Base-by-base conservation (phyloP, 2,113 vertebrate genomes). In the Mus spicilegus region DNA sequence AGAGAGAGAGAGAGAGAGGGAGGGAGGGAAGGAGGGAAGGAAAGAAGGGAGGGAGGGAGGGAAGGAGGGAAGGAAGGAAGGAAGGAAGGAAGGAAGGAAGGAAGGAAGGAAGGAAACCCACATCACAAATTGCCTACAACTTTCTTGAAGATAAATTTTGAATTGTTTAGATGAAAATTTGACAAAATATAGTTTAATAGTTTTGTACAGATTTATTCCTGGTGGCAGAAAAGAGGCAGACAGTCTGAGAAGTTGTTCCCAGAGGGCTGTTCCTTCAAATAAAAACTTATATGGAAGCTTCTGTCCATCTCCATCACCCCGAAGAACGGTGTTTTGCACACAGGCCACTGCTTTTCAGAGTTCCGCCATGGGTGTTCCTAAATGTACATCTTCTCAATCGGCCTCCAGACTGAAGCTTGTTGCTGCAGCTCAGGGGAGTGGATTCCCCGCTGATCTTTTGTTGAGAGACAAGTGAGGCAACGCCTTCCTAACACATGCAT, bases 121-220 rank as follows among this genome's bases (percentile, higher is more conserved):
- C 39, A 86, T 67, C 8, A 91, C 67, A 89, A 91, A 97, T 75
- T 78, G 46, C 78, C 69, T 58, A 24, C 51, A 84, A 22, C 56
- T 90, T 84, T 75, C 46, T 84, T 69, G 8, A 93, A 42, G 19
- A 69, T 56, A 20, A 26, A 69, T 91, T 93, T 67, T 69, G 39
- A 90, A 95, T 63, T 61, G 10, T 76, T 63, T 87, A 91, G 63
- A 72, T 96, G 75, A 90, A 95, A 94, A 78, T 33, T 39, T 92
- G 70, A 36, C 63, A 36, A 92, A 87, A 78, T 9, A 58, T 3
- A 58, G 26, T 26, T 13, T 58, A 63, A 63, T 13, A 81, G 42
- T 72, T 63, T n/a, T 26, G 9, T 89, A 28, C 84, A 91, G 75
- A 76, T 54, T 70, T 90, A 24, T 75, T 69, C 69, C 39, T 42